Conservation (phyloP, 2,797 vertebrate species). For the Sebastes hopkinsi region DNA sequence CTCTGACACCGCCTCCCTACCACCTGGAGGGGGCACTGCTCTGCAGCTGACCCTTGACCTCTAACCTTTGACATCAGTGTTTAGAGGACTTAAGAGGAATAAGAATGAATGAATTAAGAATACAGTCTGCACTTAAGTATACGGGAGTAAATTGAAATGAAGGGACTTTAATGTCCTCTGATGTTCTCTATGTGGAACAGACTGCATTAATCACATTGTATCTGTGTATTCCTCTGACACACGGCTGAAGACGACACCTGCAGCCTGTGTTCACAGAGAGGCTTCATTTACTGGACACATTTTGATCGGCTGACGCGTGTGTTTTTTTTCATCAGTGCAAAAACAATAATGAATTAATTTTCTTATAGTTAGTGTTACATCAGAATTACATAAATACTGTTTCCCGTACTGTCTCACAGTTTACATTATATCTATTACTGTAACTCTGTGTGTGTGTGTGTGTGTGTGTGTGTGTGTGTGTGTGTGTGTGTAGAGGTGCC, state of each 20-base stretch:
- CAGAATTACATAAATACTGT: neutral
- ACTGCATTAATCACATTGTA: neutral
- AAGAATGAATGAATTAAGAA: neutral
- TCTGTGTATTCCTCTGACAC: neutral
- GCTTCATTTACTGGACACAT: neutral
- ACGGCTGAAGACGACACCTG: neutral
- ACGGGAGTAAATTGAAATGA: neutral
- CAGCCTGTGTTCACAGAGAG: neutral
- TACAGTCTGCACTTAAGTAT: neutral
- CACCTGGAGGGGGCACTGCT: neutral
- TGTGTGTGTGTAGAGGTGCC: neutral
- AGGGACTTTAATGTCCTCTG: neutral
- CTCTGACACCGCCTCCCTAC: neutral
- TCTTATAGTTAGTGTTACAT: neutral
- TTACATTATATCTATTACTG: neutral
- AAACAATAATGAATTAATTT: neutral
- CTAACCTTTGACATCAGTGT: neutral
- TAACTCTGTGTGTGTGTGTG: neutral
- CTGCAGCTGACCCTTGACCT: slow-evolving; percentile 11
- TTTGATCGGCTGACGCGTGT: neutral
- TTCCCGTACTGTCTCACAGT: neutral
- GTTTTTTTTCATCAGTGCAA: neutral
- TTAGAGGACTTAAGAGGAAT: neutral
- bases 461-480: neutral
- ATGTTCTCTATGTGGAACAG: neutral